Base-by-base conservation (phyloP, 2,888 invertebrate species). In the Caenorhabditis sp. region DNA sequence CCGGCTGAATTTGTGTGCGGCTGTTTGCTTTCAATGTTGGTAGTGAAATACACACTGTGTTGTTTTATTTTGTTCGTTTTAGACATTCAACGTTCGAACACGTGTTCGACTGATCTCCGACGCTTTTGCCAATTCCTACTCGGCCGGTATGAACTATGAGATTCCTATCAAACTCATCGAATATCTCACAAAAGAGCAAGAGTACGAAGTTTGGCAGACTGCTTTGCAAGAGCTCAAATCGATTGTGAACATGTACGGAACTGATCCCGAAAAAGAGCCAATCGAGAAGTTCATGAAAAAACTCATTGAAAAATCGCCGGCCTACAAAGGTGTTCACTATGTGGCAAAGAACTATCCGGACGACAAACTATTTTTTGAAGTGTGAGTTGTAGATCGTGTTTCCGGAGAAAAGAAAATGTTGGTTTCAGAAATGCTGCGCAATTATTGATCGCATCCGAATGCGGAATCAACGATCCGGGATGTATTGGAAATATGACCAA, bases 331-430 rank as follows among this genome's bases (percentile, higher is more conserved):
- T 57, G 53, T 68, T 12, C 71, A 77, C 1, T 68, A 67, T 26
- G 67, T 84, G 14, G 57, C 68, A 10, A 68, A 64, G 6, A 77
- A 73, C 57, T 74, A 78, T 50, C 24, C 66, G 49, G 69, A 84
- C 62, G 82, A 84, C 21, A 68, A 70, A 31, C 24, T 69, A 19
- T 84, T 84, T 63, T 85, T 79, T 60, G 78, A 83, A 63, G 81
- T 82, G 83, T 83, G 24, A 23, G 78, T 62, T 27, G 4, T 31
- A 4, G 4, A 6, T 31, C 31, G 4, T 6, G 10, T 31, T 31
- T 10, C 10, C 5, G 10, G 31, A 31, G 31, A 4, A 31, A 31
- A 31, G 1, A 37, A 49, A 6, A 12, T 8, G 49, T 37, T 50
- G 14, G 51, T 68, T 77, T 64, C 54, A 77, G 79, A 19, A 19